These are phyloP conservation scores for Pseudoatta argentina DNA, from an alignment of 1,140 invertebrate species.

Conservation along the genomic window DNA sequence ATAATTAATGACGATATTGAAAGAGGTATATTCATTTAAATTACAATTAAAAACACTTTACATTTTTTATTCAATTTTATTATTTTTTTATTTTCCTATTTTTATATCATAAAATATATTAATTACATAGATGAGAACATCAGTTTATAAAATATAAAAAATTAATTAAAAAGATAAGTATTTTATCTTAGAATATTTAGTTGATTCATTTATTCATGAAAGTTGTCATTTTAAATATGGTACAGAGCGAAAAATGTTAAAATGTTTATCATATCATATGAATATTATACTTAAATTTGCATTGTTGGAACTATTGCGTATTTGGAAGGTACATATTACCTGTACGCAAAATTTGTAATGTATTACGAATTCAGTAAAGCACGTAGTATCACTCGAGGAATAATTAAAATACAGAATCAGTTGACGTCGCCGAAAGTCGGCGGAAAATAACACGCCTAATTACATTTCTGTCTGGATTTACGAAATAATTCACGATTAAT, in stretches of 20 bases:
- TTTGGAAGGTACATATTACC: neutral
- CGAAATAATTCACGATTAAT: conserved; percentile 62
- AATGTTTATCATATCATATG: conserved; percentile 2
- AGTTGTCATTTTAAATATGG: neutral
- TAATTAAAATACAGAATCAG: conserved; percentile 53
- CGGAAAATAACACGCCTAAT: conserved; percentile 52
- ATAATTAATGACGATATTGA: neutral
- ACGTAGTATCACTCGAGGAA: conserved; percentile 36
- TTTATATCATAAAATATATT: neutral
- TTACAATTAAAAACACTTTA: neutral
- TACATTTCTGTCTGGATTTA: conserved; percentile 49
- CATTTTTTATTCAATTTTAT: neutral
- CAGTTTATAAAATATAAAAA: no score
- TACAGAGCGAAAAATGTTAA: neutral
- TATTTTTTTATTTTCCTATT: neutral
- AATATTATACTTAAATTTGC: no score
- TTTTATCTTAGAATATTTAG: no score
- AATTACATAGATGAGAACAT: neutral
- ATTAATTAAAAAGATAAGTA: no score
- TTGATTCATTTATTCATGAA: neutral
- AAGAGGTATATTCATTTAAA: neutral
- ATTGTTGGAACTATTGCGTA: conserved; percentile 2
- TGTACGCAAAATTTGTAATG: conserved; percentile 31
- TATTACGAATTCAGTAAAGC: conserved; percentile 9
- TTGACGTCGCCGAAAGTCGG: neutral